A percentile compares a stretch with the other conserved stretches of the same genome.
phyloP scores from a whole-genome alignment of 2,888 invertebrate species.

The Hoplodrina ambigua region DNA sequence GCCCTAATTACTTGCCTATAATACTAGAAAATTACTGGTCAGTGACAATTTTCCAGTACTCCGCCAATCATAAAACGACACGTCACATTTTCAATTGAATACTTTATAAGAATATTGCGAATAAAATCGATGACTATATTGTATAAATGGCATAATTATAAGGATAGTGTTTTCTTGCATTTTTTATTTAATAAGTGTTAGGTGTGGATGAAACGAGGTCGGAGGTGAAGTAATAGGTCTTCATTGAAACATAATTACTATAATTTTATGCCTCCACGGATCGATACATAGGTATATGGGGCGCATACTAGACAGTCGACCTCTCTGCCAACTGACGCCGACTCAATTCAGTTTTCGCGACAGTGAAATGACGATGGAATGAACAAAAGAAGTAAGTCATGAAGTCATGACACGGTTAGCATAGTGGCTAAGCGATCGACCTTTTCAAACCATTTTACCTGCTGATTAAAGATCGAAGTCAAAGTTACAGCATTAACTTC shows the following conservation, averaged over 20 bases:
- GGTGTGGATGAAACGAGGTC: conserved; percentile 28
- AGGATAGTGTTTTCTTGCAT: conserved; percentile 31
- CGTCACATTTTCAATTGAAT: conserved; percentile 42
- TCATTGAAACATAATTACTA: conserved; percentile 10
- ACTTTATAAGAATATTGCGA: conserved; percentile 28
- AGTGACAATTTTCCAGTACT: background rate
- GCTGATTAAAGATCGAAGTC: too few relatives aligned
- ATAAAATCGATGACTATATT: conserved; percentile 49
- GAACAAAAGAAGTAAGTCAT: too few relatives aligned
- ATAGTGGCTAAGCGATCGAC: too few relatives aligned
- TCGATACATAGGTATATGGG: background rate
- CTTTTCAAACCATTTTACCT: too few relatives aligned
- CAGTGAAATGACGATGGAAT: too few relatives aligned
- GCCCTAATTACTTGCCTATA: conserved; percentile 27
- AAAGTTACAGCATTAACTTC: too few relatives aligned
- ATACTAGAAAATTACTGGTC: conserved; percentile 32
- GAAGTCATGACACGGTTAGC: too few relatives aligned
- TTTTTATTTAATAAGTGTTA: conserved; percentile 43
- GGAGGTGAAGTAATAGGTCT: conserved; percentile 4
- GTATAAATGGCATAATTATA: conserved; percentile 33
- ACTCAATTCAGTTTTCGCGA: too few relatives aligned
- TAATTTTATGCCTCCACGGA: conserved; percentile 22
- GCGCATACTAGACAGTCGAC: background rate
- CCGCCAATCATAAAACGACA: conserved; percentile 16
- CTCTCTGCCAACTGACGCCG: background rate